Conservation (phyloP, 2,113 vertebrate species). For the Azemiops feae region DNA sequence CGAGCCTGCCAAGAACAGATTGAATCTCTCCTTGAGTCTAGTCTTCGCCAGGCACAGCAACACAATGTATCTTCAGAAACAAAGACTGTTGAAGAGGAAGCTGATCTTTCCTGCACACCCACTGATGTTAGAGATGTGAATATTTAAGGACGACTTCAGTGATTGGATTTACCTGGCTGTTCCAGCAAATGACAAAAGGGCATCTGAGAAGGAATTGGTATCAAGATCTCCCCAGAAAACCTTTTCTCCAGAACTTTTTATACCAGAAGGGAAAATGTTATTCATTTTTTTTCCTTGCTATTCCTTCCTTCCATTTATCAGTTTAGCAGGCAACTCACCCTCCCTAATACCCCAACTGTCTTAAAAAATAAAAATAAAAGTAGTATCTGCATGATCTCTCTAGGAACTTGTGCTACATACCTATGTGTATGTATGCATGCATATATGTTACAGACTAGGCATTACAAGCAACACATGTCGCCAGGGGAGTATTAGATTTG, state of each 20-base stretch:
- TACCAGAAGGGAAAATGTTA: slow-evolving; percentile 71
- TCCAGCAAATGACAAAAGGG: slow-evolving; percentile 53
- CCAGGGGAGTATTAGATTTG: slow-evolving; percentile 73
- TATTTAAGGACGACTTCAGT: slow-evolving; percentile 78
- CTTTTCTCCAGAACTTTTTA: slow-evolving; percentile 65
- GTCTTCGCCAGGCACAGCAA: slow-evolving; percentile 91
- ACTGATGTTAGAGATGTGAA: slow-evolving; percentile 95
- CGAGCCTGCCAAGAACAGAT: slow-evolving; percentile 98
- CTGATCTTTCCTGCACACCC: slow-evolving; percentile 91
- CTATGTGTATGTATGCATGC: slow-evolving; percentile 34
- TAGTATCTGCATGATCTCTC: slow-evolving; percentile 71
- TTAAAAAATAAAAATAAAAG: slow-evolving; percentile 60
- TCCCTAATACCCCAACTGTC: slow-evolving; percentile 64
- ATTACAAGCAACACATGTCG: slow-evolving; percentile 55
- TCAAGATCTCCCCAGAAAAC: slow-evolving; percentile 57
- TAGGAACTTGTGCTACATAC: slow-evolving; percentile 68
- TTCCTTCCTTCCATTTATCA: slow-evolving; percentile 74
- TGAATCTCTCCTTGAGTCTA: slow-evolving; percentile 92
- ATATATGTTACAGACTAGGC: background rate
- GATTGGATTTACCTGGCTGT: slow-evolving; percentile 58
- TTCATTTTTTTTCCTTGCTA: slow-evolving; percentile 59
- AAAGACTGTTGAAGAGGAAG: slow-evolving; percentile 87
- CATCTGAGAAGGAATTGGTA: slow-evolving; percentile 59
- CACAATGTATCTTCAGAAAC: slow-evolving; percentile 80
- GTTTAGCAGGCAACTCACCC: slow-evolving; percentile 70